Evolutionary conservation across 2,113 vertebrate species (phyloP), one percentile per base, ranked within the genome.

Genomic region (Danionella cerebrum): DNA sequence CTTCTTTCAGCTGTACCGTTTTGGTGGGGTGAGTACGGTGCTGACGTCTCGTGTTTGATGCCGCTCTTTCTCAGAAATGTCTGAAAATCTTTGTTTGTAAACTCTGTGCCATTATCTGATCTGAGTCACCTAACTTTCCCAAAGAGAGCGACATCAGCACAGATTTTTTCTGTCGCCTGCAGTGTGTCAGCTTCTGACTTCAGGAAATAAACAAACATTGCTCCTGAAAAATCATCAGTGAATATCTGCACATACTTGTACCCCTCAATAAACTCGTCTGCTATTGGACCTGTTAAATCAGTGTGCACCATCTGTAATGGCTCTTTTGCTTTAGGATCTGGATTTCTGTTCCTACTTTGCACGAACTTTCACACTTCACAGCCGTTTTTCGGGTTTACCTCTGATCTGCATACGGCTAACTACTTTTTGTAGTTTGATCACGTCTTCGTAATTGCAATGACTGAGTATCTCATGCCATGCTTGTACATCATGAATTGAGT

Each of bases 11-110:
- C 60, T 0, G 53, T 65, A 6, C 31, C 41, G 44, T 78, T 72
- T 39, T 75, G 44, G 24, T 75, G 67, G 13, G 63, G 66, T 12
- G 70, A 75, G 7, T 78, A 71, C 24, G 36, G 69, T 3, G 70
- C 58, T 64, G 67, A 50, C 3, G 29, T 4, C 45, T 51, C 7
- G 58, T 47, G 41, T 62, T 55, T 52, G 57, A 41, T 41, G 8
- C 38, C 10, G 11, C 11, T 10, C 38, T 41, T 41, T 6, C 38
- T 10, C 12, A 47, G 11, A 6, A 47, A 19, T 8, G 16, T 9
- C 19, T 47, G 44, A 47, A 47, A 50, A 9, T 24, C 47, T 25
- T 50, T 50, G 5, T 9, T 6, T 11, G 19, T 50, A 6, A 50
- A 50, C 6, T 50, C 21, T 12, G 47, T 25, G 47, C 47, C 11